Evolutionary conservation across 1,140 invertebrate genomes (phyloP).

Genomic region (Zaprionus capensis): DNA sequence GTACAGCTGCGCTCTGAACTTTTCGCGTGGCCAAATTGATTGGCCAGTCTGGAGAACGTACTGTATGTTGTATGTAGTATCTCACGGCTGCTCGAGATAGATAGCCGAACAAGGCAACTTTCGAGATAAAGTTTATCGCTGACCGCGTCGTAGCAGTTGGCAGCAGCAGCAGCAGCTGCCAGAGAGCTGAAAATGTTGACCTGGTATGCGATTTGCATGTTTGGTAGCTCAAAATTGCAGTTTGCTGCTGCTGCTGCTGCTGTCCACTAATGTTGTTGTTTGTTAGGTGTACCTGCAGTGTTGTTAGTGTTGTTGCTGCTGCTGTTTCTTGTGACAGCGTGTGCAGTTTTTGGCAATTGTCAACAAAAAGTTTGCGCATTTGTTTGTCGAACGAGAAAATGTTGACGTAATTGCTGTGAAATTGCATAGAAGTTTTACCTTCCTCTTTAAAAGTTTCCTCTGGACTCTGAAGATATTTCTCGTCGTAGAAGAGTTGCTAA

Average conservation of each 20-base stretch:
- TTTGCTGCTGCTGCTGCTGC: slow-evolving; percentile 20
- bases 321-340: slow-evolving; percentile 3
- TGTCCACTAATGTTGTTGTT: not conserved
- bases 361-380: slow-evolving; percentile 71
- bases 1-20: slow-evolving; percentile 53
- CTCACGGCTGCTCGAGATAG: slow-evolving; percentile 53
- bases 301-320: slow-evolving; percentile 5
- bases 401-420: slow-evolving; percentile 75
- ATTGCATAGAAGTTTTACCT: slow-evolving; percentile 57
- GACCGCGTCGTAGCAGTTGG: slow-evolving; percentile 44
- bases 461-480: slow-evolving; percentile 19
- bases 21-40: slow-evolving; percentile 59
- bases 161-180: slow-evolving; percentile 38
- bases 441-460: slow-evolving; percentile 17
- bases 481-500: not conserved
- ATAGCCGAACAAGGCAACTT: slow-evolving; percentile 60
- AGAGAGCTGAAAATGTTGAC: slow-evolving; percentile 63
- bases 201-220: slow-evolving; percentile 82
- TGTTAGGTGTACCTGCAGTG: not conserved
- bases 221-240: slow-evolving; percentile 63
- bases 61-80: slow-evolving; percentile 30
- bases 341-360: slow-evolving; percentile 69
- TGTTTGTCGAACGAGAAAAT: slow-evolving; percentile 50
- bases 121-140: slow-evolving; percentile 79
- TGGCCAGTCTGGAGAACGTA: slow-evolving; percentile 58